phyloP scores from a whole-genome alignment of 2,888 invertebrate genomes.

The Drosophila suboccidentalis region DNA sequence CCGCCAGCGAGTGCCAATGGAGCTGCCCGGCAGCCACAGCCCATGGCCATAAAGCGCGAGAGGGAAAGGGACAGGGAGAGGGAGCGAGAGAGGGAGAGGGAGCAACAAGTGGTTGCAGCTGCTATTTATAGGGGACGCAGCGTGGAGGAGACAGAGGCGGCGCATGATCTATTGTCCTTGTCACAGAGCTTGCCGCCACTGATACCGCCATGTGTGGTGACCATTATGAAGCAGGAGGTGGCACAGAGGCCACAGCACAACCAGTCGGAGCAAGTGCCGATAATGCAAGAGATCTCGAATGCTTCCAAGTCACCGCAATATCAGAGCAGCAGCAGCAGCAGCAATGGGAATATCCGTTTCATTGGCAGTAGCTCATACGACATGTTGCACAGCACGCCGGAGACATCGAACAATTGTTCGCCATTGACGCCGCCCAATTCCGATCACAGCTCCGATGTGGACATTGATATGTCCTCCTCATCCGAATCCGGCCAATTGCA shows the following conservation, averaged over 20 bases:
- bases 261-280: slow-evolving; percentile 62
- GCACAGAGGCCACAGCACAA: slow-evolving; percentile 27
- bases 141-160: slow-evolving; percentile 95
- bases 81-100: slow-evolving; percentile 16
- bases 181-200: slow-evolving; percentile 92
- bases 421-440: slow-evolving; percentile 90
- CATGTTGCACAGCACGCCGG: slow-evolving; percentile 58
- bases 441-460: slow-evolving; percentile 91
- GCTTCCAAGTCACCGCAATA: slow-evolving; percentile 76
- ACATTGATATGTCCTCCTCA: slow-evolving; percentile 86
- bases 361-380: slow-evolving; percentile 79
- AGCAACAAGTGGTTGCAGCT: slow-evolving; percentile 43
- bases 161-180: slow-evolving; percentile 92
- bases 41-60: slow-evolving; percentile 64
- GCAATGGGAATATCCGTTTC: slow-evolving; percentile 80
- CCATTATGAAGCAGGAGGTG: slow-evolving; percentile 87
- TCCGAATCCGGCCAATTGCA: slow-evolving; percentile 83
- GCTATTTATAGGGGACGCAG: slow-evolving; percentile 87
- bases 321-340: slow-evolving; percentile 31
- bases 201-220: slow-evolving; percentile 90
- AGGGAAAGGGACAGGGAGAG: too few species aligned
- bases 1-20: slow-evolving; percentile 82
- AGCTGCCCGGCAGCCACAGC: slow-evolving; percentile 51
- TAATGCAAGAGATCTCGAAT: slow-evolving; percentile 85
- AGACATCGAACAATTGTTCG: slow-evolving; percentile 86